Base-by-base conservation (phyloP, 2,113 vertebrate genomes). In the Cynopterus brachyotis region DNA sequence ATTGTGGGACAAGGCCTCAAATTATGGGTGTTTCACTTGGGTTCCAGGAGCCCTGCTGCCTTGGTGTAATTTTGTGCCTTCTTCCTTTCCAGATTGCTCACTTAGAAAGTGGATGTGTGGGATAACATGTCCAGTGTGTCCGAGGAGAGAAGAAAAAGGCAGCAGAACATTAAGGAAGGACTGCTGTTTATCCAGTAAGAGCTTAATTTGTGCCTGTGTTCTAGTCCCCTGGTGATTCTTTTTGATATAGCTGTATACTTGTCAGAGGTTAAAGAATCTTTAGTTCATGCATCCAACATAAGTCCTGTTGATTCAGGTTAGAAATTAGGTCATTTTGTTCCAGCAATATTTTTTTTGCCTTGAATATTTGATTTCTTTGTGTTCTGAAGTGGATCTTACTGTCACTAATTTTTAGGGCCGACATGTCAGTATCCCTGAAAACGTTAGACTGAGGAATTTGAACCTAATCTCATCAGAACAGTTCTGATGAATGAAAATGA, bases 141-240 rank as follows among this genome's bases (percentile, higher is more conserved):
- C 24, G 99, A 99, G 98, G 99, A 99, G 98, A 99, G 99, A 98
- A 99, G 98, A 90, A 98, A 98, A 97, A 99, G 99, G 95, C 99
- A 99, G 98, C 99, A 99, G 97, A 99, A 99, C 97, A 99, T 99
- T 97, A 99, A 99, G 98, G 99, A 99, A 97, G 99, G 99, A 91
- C 98, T 99, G 16, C 99, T 99, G 98, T 99, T 99, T 92, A 99
- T 99, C 96, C 99, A 99, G 99, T 99, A 99, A 99, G 99, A 26
- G 85, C 96, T 84, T 78, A 19, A 0, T 19, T 45, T 15, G 0
- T 11, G 2, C 3, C 62, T 9, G 3, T 28, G 20, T 45, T 45
- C 50, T 24, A 0, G 1, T 19, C 22, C 0, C 0, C 0, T 3
- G 3, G 24, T 42, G 17, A 1, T 55, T 37, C 16, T n/a, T 40